Conservation (phyloP, 1,140 invertebrate species). For the Agrypnia vestita region DNA sequence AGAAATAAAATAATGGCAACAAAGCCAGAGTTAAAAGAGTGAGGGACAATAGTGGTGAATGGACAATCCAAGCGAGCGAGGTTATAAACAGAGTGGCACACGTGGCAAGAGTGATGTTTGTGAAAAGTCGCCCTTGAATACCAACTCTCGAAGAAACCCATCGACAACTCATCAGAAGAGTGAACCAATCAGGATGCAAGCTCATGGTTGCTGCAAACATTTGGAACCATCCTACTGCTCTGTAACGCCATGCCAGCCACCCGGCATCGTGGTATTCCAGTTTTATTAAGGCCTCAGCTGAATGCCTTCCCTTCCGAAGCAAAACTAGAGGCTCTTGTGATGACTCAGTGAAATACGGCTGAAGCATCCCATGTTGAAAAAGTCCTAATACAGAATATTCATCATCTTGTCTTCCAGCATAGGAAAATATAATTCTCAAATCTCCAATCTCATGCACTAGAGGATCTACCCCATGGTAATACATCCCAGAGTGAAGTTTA, state of each 20-base stretch:
- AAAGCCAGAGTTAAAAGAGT: slow-evolving; percentile 42
- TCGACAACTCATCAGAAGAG: slow-evolving; percentile 66
- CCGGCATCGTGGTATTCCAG: slow-evolving; percentile 67
- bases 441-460: slow-evolving; percentile 89
- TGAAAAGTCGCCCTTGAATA: slow-evolving; percentile 66
- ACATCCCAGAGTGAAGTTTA: slow-evolving; percentile 89
- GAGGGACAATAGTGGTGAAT: slow-evolving; percentile 47
- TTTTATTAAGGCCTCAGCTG: slow-evolving; percentile 65
- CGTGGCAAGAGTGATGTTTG: slow-evolving; percentile 67
- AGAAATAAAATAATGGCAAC: slow-evolving; percentile 53
- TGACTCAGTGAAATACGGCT: slow-evolving; percentile 79
- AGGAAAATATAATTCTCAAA: slow-evolving; percentile 87
- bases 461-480: slow-evolving; percentile 88
- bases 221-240: slow-evolving; percentile 69
- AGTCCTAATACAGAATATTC: slow-evolving; percentile 84
- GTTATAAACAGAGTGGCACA: slow-evolving; percentile 69
- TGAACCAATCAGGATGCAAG: slow-evolving; percentile 71
- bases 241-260: slow-evolving; percentile 69
- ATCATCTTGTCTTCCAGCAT: slow-evolving; percentile 85
- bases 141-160: slow-evolving; percentile 68
- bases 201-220: slow-evolving; percentile 72
- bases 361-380: slow-evolving; percentile 78
- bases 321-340: slow-evolving; percentile 67
- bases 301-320: slow-evolving; percentile 69
- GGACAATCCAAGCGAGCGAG: slow-evolving; percentile 68